phyloP scores from a whole-genome alignment of 1,140 invertebrate genomes.

The Drosophila suzukii region DNA sequence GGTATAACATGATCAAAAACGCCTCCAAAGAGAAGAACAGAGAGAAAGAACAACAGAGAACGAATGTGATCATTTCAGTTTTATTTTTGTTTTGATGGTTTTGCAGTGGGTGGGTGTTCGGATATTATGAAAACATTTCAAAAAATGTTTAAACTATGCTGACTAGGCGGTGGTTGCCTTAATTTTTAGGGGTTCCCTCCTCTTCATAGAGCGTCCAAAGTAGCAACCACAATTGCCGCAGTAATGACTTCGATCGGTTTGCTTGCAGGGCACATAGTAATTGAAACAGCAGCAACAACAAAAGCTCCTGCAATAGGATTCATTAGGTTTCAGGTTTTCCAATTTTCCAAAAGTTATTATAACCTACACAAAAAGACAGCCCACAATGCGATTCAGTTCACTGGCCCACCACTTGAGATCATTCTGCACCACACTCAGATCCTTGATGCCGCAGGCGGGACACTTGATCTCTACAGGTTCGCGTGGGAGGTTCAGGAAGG shows the following conservation, averaged over 20 bases:
- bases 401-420: conserved; percentile 81
- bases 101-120: conserved; percentile 25
- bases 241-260: conserved; percentile 80
- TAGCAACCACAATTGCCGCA: conserved; percentile 81
- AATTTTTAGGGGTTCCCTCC: conserved; percentile 56
- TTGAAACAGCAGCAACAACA: conserved; percentile 79
- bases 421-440: conserved; percentile 62
- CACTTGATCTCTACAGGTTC: conserved; percentile 69
- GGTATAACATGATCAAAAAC: not conserved
- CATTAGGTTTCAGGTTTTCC: not conserved
- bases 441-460: conserved; percentile 69
- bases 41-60: not conserved
- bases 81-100: conserved; percentile 33
- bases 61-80: conserved; percentile 9
- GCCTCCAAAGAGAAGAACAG: conserved; percentile 2
- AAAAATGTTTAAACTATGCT: conserved; percentile 11
- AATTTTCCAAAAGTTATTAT: not conserved
- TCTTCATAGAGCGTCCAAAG: conserved; percentile 74
- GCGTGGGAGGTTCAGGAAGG: conserved; percentile 70
- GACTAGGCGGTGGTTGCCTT: conserved; percentile 39
- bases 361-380: conserved; percentile 79
- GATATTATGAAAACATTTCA: not conserved
- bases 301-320: conserved; percentile 48
- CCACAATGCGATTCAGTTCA: conserved; percentile 72
- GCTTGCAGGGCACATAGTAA: conserved; percentile 72